phyloP scores from a whole-genome alignment of 2,797 vertebrate species.

The Coluber constrictor region DNA sequence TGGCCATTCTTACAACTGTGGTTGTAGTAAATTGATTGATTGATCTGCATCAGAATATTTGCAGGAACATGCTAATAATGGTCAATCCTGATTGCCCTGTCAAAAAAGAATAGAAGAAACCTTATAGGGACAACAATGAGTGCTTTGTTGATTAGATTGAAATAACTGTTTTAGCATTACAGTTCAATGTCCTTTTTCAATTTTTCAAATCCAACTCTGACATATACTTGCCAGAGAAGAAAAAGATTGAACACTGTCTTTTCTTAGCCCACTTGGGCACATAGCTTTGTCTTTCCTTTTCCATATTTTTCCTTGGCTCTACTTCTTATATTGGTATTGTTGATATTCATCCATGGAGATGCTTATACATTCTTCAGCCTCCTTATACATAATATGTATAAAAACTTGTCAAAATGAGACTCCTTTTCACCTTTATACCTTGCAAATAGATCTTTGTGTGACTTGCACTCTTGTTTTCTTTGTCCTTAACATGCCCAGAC shows the following conservation, averaged over 20 bases:
- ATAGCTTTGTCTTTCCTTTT: neutral
- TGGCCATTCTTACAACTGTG: neutral
- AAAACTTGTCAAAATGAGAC: conserved; percentile 11
- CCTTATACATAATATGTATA: neutral
- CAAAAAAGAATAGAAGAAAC: neutral
- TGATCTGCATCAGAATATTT: neutral
- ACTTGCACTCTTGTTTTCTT: conserved; percentile 46
- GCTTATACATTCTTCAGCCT: neutral
- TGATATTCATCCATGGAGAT: neutral
- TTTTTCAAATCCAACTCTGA: no score
- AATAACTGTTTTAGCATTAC: neutral
- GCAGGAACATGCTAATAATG: neutral
- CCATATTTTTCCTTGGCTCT: neutral
- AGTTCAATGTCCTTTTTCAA: neutral
- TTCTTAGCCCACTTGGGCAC: neutral
- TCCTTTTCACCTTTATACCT: conserved; percentile 37
- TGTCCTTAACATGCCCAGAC: conserved; percentile 40
- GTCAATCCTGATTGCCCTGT: neutral
- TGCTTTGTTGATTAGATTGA: neutral
- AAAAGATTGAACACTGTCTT: neutral
- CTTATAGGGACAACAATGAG: neutral
- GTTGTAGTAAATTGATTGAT: neutral
- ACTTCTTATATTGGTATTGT: neutral
- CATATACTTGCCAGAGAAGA: neutral
- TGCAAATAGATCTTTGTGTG: conserved; percentile 28